Evolutionary conservation across 2,797 vertebrate genomes (phyloP).

Genomic region (Sphenodon punctatus): DNA sequence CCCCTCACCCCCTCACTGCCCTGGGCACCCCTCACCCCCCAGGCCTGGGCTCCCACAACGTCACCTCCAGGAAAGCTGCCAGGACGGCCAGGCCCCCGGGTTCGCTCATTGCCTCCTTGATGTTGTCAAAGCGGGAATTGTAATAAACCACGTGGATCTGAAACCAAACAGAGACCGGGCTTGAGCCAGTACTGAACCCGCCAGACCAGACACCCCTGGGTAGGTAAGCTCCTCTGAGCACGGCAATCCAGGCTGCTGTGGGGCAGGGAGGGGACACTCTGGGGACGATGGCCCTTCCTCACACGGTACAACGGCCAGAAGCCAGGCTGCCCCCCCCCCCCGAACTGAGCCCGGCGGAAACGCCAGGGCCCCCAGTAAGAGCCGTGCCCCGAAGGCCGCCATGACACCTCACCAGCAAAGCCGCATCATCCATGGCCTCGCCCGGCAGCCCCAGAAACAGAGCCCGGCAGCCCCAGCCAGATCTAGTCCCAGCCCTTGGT

Average conservation of each 20-base stretch:
- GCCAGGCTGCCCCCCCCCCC: background rate
- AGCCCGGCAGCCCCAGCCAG: too few relatives aligned
- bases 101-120: constrained; percentile 68
- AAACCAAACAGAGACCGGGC: background rate
- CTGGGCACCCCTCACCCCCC: accelerated
- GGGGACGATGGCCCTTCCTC: too few relatives aligned
- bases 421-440: too few relatives aligned
- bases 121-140: constrained; percentile 74
- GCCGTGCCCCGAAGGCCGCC: too few relatives aligned
- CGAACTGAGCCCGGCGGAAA: too few relatives aligned
- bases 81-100: constrained; percentile 83
- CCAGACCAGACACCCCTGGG: too few relatives aligned
- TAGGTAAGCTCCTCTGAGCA: background rate
- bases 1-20: accelerated
- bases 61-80: constrained; percentile 82
- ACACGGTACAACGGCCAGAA: accelerated
- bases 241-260: background rate
- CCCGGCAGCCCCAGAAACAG: too few relatives aligned
- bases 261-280: too few relatives aligned
- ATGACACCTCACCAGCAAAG: too few relatives aligned
- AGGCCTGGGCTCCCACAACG: background rate
- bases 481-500: too few relatives aligned
- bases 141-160: constrained; percentile 87
- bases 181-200: accelerated
- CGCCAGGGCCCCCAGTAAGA: background rate